Base-by-base conservation (phyloP, 2,797 vertebrate genomes). In the Pangasius macronema region DNA sequence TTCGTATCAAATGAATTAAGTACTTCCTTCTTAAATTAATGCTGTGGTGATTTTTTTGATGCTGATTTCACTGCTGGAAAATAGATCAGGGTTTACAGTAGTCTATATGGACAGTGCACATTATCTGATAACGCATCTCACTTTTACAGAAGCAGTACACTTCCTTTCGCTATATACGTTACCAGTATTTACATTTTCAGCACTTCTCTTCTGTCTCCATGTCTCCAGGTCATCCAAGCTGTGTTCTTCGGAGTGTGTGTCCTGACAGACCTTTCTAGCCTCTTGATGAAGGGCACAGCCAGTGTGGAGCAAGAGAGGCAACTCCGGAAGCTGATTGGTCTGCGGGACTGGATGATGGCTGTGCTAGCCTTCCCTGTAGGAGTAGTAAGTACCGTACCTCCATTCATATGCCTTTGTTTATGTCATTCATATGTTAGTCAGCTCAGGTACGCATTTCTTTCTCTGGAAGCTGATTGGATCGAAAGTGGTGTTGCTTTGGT, bases 191-290 rank as follows among this genome's bases (percentile, higher is more conserved):
- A 63, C 27, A 63, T 27, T 13, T 63, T 63, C 59, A 63, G 24
- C 24, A 27, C 59, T 63, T 27, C 9, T 63, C 24, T 63, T 63
- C 10, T 33, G 0, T 68, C 13, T 14, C 42, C 2, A 33, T 90
- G 22, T 89, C 53, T 88, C 30, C 93, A 99, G 98, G 98, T 99
- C 89, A 98, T 99, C 94, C 98, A 99, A 94, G 96, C 98, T 0
- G 96, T 98, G 89, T 99, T 99, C 89, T 99, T 99, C 0, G 98
- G 97, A 0, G 95, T 99, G 92, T 99, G 98, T 0, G 98, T 99
- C 85, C 95, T 99, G 91, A 99, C 97, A 0, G 98, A 99, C 59
- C 95, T 99, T 55, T 99, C 98, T 91, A 97, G 97, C 89, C 96
- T 99, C 91, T 95, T 99, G 92, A 99, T 97, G 2, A 97, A 97